phyloP scores from a whole-genome alignment of 2,113 vertebrate genomes.

The Grallaria varia region DNA sequence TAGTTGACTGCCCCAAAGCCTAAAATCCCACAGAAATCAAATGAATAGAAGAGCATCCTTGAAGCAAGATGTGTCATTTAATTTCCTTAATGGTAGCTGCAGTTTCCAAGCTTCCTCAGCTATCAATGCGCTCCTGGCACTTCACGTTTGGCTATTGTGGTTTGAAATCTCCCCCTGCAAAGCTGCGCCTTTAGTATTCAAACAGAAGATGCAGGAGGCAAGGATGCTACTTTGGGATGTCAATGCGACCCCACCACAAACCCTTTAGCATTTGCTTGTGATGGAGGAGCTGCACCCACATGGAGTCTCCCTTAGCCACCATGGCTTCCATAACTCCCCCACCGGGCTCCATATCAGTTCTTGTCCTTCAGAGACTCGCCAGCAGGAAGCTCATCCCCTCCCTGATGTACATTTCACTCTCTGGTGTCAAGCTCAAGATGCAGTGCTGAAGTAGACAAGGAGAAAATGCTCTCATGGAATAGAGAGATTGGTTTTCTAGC shows the following conservation, averaged over 20 bases:
- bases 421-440: neutral
- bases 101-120: neutral
- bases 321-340: rapidly evolving
- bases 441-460: neutral
- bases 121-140: neutral
- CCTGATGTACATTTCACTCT: rapidly evolving
- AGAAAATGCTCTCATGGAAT: neutral
- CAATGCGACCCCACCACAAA: rapidly evolving
- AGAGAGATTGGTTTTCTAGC: neutral
- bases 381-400: neutral
- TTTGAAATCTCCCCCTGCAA: neutral
- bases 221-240: neutral
- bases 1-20: neutral
- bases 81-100: neutral
- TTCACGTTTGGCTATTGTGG: neutral
- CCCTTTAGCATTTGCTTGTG: rapidly evolving
- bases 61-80: neutral
- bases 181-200: neutral
- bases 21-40: neutral
- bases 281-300: rapidly evolving
- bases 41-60: neutral
- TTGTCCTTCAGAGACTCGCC: rapidly evolving
- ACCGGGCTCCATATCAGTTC: neutral
- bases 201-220: neutral
- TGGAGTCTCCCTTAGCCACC: rapidly evolving